These are phyloP conservation scores for Neotoma lepida DNA, from an alignment of 2,113 vertebrate genomes.

Conservation along the genomic window DNA sequence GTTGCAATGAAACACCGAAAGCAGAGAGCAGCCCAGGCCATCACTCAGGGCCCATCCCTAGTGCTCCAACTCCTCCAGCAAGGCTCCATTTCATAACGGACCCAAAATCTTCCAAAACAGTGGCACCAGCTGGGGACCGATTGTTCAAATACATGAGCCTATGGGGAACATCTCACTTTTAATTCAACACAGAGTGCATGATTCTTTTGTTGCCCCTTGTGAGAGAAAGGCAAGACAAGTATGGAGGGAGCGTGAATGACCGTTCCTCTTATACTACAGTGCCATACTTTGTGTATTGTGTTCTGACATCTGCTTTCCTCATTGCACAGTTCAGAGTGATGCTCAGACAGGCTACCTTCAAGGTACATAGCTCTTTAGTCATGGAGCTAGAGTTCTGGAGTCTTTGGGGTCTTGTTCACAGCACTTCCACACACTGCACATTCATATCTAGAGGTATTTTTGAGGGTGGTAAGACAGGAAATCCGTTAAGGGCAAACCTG, in stretches of 20 bases:
- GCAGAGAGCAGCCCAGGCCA: not conserved
- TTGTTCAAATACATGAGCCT: not conserved
- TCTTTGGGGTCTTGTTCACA: not conserved
- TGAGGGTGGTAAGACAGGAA: not conserved
- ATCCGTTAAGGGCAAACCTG: not conserved
- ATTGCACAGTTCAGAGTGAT: no score
- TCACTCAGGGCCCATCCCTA: not conserved
- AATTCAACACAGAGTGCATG: not conserved
- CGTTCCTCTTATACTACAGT: no score
- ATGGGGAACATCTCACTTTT: not conserved
- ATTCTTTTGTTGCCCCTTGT: not conserved
- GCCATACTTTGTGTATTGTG: accelerated
- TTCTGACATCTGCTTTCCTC: accelerated
- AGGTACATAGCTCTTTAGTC: not conserved
- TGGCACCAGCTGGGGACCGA: no score
- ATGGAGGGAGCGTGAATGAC: not conserved
- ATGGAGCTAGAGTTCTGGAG: not conserved
- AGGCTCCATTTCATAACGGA: not conserved
- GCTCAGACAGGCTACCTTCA: no score
- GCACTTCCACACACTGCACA: not conserved
- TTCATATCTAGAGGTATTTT: not conserved
- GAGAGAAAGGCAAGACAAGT: not conserved
- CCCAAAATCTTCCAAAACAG: not conserved
- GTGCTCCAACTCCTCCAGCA: not conserved
- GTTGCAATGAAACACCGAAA: not conserved